Conservation (phyloP, 2,888 invertebrate species). For the Autographa gamma region DNA sequence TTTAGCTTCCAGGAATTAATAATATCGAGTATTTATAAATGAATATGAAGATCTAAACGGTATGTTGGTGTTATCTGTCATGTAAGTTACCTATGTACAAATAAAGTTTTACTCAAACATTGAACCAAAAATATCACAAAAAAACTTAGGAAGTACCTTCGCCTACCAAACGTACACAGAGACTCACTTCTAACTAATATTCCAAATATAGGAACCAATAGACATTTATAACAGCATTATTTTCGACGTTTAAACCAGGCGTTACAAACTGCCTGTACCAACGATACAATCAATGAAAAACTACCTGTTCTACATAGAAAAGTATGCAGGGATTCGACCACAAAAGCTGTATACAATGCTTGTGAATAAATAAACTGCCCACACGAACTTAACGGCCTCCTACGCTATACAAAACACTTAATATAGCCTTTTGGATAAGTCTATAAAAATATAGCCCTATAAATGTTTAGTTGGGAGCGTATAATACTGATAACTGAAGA, state of each 20-base stretch:
- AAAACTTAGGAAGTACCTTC: conserved; percentile 21
- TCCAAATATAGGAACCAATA: conserved; percentile 34
- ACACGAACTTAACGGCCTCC: conserved; percentile 77
- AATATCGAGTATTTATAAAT: too few relatives aligned
- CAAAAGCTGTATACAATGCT: conserved; percentile 72
- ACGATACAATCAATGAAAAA: conserved; percentile 79
- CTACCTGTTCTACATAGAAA: conserved; percentile 76
- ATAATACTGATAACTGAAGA: not conserved
- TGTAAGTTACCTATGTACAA: not conserved
- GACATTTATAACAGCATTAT: conserved; percentile 52
- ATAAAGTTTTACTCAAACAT: not conserved
- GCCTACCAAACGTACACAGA: conserved; percentile 35
- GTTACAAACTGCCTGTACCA: conserved; percentile 65
- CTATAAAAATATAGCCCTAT: conserved; percentile 79
- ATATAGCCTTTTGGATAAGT: conserved; percentile 75
- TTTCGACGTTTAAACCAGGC: conserved; percentile 41
- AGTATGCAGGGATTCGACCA: conserved; percentile 70
- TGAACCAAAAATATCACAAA: not conserved
- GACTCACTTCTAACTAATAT: conserved; percentile 37
- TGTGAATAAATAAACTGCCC: conserved; percentile 83
- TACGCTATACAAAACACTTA: conserved; percentile 80
- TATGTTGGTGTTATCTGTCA: too few relatives aligned
- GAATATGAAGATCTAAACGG: too few relatives aligned
- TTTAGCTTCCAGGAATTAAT: too few relatives aligned
- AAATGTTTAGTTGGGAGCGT: conserved; percentile 64